Percentiles rank a stretch among this genome's conserved stretches.
Evolutionary conservation across 35 echinoderm and acorn worm species (phyloP).

Genomic region (Chiridota heheva): DNA sequence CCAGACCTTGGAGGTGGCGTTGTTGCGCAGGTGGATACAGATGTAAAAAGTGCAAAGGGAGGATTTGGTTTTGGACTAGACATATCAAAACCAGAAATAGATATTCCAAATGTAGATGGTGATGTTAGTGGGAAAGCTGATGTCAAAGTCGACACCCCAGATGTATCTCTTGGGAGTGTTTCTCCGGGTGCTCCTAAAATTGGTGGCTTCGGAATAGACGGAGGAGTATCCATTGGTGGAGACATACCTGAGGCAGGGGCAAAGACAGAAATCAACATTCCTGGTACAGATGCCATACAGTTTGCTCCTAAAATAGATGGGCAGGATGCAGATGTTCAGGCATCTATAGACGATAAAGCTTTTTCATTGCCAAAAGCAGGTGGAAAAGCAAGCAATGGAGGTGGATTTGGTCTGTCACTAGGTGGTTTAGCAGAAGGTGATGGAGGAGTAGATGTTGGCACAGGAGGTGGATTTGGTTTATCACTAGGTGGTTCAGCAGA

Average conservation of each 20-base stretch:
- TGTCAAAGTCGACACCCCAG: slow-evolving; percentile 56
- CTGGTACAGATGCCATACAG: slow-evolving; percentile 32
- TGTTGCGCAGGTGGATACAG: slow-evolving; percentile 9
- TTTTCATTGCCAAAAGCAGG: slow-evolving; percentile 25
- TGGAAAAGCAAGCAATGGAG: slow-evolving; percentile 2
- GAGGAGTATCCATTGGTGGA: slow-evolving; percentile 12
- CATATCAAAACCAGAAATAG: background rate
- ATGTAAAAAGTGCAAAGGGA: background rate
- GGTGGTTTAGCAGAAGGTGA: slow-evolving; percentile 46
- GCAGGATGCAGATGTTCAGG: background rate
- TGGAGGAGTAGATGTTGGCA: background rate
- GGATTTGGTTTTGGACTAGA: slow-evolving; percentile 16
- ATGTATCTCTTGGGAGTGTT: background rate
- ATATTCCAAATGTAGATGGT: slow-evolving; percentile 42
- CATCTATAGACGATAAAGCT: background rate
- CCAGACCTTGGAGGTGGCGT: slow-evolving; percentile 22
- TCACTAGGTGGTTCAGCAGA: slow-evolving; percentile 15
- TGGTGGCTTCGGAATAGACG: slow-evolving; percentile 11
- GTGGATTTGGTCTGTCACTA: slow-evolving; percentile 6
- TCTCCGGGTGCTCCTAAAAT: background rate
- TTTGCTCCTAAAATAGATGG: background rate
- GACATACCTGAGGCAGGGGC: slow-evolving; percentile 28
- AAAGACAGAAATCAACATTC: slow-evolving; percentile 43
- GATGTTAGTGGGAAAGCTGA: slow-evolving; percentile 52
- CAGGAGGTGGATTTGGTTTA: slow-evolving; percentile 26